Conservation (phyloP, 2,888 invertebrate species). For the Dicycla oo region DNA sequence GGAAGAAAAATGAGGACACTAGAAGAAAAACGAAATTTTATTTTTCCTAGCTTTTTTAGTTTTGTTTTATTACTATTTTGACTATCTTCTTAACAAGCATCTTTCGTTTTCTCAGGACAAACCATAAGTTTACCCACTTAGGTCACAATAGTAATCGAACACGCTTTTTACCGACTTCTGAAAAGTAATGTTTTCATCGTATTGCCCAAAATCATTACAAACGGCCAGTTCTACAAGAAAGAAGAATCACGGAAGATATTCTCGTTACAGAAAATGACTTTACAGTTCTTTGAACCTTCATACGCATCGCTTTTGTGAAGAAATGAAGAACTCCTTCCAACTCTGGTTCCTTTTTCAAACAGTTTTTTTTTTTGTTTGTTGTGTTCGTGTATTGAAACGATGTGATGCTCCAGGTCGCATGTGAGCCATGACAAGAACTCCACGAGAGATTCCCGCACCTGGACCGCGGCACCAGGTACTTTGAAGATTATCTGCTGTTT, state of each 20-base stretch:
- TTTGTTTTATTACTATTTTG: conserved; percentile 45
- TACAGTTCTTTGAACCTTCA: not conserved
- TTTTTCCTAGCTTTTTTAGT: conserved; percentile 4
- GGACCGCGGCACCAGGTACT: conserved; percentile 79
- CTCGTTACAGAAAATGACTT: conserved; percentile 23
- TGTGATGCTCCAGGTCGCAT: conserved; percentile 86
- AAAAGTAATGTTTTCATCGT: not conserved
- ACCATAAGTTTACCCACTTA: not conserved
- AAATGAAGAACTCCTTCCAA: conserved; percentile 27
- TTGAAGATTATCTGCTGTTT: conserved; percentile 73
- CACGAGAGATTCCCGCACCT: conserved; percentile 81
- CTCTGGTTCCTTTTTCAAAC: not conserved
- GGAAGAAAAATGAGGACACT: not conserved
- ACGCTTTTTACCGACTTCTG: not conserved
- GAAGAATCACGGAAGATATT: conserved; percentile 22
- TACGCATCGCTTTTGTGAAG: conserved; percentile 9
- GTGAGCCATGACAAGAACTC: conserved; percentile 86
- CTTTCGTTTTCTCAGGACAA: not conserved
- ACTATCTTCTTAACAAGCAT: not conserved
- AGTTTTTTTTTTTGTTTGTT: conserved; percentile 1
- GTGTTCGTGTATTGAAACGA: conserved; percentile 46
- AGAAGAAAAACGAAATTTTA: not conserved
- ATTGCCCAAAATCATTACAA: not conserved
- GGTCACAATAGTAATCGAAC: conserved; percentile 43
- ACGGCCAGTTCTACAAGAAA: conserved; percentile 18